Evolutionary conservation across 1,140 invertebrate genomes (phyloP).

Genomic region (Hylyphantes graminicola): DNA sequence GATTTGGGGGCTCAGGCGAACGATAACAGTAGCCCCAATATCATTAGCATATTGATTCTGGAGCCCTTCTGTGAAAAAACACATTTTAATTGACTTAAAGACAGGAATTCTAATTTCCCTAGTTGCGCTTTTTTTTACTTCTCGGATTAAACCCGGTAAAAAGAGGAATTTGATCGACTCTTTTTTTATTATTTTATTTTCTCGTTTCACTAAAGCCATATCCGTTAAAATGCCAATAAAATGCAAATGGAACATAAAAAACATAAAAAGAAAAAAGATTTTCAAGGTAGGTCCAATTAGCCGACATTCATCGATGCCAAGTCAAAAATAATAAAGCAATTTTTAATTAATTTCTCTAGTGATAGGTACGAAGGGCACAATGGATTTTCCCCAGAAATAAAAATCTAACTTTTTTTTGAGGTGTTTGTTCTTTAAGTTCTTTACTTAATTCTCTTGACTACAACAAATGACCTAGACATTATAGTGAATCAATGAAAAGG

Average conservation of each 20-base stretch:
- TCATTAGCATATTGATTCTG: constrained; percentile 58
- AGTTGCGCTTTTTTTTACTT: constrained; percentile 24
- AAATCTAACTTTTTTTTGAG: no score
- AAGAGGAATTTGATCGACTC: constrained; percentile 53
- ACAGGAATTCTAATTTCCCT: constrained; percentile 58
- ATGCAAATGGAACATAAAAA: constrained; percentile 48
- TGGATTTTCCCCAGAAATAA: background rate
- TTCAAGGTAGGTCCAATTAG: constrained; percentile 32
- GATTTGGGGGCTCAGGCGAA: constrained; percentile 35
- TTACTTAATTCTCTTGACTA: no score
- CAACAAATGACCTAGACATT: no score
- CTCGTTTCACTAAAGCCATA: constrained; percentile 24
- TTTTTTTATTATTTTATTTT: constrained; percentile 22
- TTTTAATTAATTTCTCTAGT: constrained; percentile 57
- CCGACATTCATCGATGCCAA: constrained; percentile 13
- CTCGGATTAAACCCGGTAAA: constrained; percentile 30
- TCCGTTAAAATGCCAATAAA: constrained; percentile 60
- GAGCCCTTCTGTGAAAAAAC: constrained; percentile 41
- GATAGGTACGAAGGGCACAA: constrained; percentile 10
- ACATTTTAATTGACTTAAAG: constrained; percentile 61
- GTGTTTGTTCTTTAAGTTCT: no score
- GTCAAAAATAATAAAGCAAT: constrained; percentile 52
- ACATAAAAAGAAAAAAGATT: background rate
- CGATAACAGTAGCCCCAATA: constrained; percentile 47
- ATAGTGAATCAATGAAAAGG: no score